These are phyloP conservation scores for Drosophila cracens DNA, from an alignment of 2,888 invertebrate genomes.

Conservation along the genomic window DNA sequence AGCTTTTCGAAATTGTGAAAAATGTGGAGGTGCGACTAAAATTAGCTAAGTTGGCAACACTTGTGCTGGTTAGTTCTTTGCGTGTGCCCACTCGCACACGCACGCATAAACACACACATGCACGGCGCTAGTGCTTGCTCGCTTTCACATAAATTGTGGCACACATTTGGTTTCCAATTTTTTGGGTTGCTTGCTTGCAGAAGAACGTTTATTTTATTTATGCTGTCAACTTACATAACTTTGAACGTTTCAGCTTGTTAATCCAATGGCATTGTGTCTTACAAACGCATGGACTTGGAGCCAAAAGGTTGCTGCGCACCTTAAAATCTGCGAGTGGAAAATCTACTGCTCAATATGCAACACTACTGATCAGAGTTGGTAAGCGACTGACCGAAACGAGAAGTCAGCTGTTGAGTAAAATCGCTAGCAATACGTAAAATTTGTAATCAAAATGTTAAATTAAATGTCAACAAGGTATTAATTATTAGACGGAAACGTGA, in stretches of 20 bases:
- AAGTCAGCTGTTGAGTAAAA: conserved; percentile 40
- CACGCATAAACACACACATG: neutral
- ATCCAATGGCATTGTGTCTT: conserved; percentile 37
- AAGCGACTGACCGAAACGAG: conserved; percentile 2
- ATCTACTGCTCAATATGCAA: conserved; percentile 59
- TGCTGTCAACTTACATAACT: conserved; percentile 57
- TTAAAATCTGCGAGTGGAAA: conserved; percentile 60
- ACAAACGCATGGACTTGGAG: conserved; percentile 47
- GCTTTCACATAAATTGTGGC: conserved; percentile 35
- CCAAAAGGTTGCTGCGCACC: conserved; percentile 55
- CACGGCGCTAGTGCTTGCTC: conserved; percentile 31
- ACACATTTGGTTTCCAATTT: conserved; percentile 38
- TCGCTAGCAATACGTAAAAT: neutral
- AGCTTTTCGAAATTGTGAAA: conserved; percentile 4
- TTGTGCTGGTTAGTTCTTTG: conserved; percentile 40
- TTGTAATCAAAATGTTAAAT: conserved; percentile 5
- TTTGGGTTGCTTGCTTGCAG: conserved; percentile 25
- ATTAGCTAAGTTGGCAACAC: conserved; percentile 49
- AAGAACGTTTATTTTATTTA: neutral
- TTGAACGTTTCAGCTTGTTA: conserved; percentile 42
- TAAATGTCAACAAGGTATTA: neutral
- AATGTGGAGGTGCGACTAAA: conserved; percentile 20
- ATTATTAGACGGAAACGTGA: neutral
- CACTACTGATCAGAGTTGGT: conserved; percentile 49
- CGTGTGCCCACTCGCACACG: conserved; percentile 39